Evolutionary conservation across 2,113 vertebrate genomes (phyloP).

Genomic region (Prietella phreatophila): DNA sequence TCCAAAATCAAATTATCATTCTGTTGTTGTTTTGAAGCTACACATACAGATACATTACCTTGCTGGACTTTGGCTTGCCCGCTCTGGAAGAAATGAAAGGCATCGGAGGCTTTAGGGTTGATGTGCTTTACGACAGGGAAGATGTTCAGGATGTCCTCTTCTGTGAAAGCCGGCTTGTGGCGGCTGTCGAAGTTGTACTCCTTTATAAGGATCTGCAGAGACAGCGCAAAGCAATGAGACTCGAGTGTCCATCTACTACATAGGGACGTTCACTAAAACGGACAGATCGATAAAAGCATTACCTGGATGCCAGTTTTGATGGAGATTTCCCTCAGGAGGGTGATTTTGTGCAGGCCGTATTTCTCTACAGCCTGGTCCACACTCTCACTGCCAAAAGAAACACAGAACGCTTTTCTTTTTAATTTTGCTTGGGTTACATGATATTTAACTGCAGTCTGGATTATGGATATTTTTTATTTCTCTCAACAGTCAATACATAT

Average conservation of each 20-base stretch:
- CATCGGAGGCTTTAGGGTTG: slow-evolving; percentile 96
- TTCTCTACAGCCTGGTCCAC: slow-evolving; percentile 92
- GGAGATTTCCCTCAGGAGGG: slow-evolving; percentile 91
- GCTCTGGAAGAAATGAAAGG: slow-evolving; percentile 99
- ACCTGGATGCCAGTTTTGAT: slow-evolving; percentile 97
- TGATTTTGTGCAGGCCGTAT: slow-evolving; percentile 91
- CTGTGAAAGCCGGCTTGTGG: slow-evolving; percentile 95
- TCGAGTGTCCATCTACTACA: too few species aligned
- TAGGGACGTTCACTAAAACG: background rate
- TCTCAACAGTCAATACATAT: background rate
- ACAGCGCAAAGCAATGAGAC: background rate
- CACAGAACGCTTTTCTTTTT: background rate
- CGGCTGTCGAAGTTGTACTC: slow-evolving; percentile 96
- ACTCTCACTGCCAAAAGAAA: slow-evolving; percentile 77
- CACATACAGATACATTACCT: slow-evolving; percentile 70
- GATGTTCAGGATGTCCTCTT: slow-evolving; percentile 97
- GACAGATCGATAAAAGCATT: slow-evolving; percentile 8
- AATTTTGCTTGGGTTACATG: background rate
- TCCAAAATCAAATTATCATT: background rate
- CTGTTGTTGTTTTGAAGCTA: background rate
- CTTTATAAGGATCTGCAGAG: slow-evolving; percentile 86
- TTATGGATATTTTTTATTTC: background rate
- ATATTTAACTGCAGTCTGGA: background rate
- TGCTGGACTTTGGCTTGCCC: slow-evolving; percentile 99
- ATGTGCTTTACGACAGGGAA: slow-evolving; percentile 98